Percentiles rank a stretch among this genome's conserved stretches.
These are phyloP conservation scores for Esox masquinongy DNA, from an alignment of 2,797 vertebrate species.

Conservation along the genomic window DNA sequence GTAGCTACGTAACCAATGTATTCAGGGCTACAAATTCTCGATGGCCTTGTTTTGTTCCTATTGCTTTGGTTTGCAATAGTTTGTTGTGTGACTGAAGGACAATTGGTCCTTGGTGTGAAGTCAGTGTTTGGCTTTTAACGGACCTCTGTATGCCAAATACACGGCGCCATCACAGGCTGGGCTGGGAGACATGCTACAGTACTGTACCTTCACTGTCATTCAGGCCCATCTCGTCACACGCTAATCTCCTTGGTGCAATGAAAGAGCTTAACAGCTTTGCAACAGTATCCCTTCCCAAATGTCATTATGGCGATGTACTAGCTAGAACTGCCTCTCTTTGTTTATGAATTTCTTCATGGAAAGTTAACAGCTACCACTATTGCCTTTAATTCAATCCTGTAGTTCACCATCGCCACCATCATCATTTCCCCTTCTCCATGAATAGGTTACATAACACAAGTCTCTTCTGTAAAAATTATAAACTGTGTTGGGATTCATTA, in stretches of 20 bases:
- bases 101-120: slow-evolving; percentile 78
- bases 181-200: slow-evolving; percentile 44
- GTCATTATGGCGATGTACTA: slow-evolving; percentile 76
- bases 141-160: slow-evolving; percentile 74
- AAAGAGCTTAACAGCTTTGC: slow-evolving; percentile 83
- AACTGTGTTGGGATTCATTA: too few relatives aligned
- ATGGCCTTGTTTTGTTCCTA: slow-evolving; percentile 69
- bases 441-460: slow-evolving; percentile 18
- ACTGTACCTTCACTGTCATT: slow-evolving; percentile 76
- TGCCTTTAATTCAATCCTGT: slow-evolving; percentile 22
- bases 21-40: slow-evolving; percentile 7
- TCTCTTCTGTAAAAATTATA: neutral
- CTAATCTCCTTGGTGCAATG: slow-evolving; percentile 81
- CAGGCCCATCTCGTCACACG: slow-evolving; percentile 75
- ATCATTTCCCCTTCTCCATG: slow-evolving; percentile 14
- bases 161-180: slow-evolving; percentile 49
- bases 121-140: slow-evolving; percentile 77
- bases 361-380: slow-evolving; percentile 13
- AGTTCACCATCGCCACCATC: neutral
- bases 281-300: slow-evolving; percentile 78
- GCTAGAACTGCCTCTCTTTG: slow-evolving; percentile 60
- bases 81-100: slow-evolving; percentile 73
- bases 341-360: slow-evolving; percentile 48
- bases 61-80: slow-evolving; percentile 47
- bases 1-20: slow-evolving; percentile 15